Evolutionary conservation across 35 echinoderm and acorn worm genomes (phyloP).

Genomic region (Lytechinus variegatus): DNA sequence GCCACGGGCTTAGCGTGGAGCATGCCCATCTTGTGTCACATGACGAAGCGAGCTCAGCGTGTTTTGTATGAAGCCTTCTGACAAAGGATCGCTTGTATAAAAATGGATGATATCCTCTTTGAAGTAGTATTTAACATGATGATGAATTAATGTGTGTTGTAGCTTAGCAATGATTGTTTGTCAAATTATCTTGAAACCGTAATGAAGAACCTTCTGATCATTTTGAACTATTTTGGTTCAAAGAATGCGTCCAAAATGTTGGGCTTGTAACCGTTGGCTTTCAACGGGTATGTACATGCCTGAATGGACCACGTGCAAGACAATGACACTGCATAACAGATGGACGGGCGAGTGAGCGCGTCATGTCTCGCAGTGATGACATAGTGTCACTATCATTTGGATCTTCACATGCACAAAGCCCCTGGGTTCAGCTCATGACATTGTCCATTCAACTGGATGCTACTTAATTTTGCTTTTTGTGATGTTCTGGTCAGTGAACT

Average conservation of each 20-base stretch:
- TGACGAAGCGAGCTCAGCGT: conserved; percentile 26
- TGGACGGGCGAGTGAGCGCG: background rate
- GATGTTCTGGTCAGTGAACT: no score
- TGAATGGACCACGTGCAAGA: background rate
- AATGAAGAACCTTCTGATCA: background rate
- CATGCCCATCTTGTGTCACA: conserved; percentile 32
- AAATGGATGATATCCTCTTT: background rate
- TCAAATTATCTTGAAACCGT: background rate
- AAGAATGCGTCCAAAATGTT: background rate
- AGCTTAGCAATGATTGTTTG: background rate
- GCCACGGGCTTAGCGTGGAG: conserved; percentile 15
- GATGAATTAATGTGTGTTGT: background rate
- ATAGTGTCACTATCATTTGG: no score
- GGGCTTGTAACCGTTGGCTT: background rate
- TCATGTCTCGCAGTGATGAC: background rate
- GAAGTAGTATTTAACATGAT: background rate
- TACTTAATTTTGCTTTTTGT: no score
- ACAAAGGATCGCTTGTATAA: conserved; percentile 25
- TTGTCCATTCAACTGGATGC: no score
- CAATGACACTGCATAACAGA: conserved; percentile 11
- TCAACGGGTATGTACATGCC: background rate
- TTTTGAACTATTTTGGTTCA: background rate
- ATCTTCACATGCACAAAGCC: no score
- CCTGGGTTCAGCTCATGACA: no score
- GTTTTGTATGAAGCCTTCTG: conserved; percentile 1